These are phyloP conservation scores for Zapornia atra DNA, from an alignment of 2,113 vertebrate genomes.

Conservation along the genomic window DNA sequence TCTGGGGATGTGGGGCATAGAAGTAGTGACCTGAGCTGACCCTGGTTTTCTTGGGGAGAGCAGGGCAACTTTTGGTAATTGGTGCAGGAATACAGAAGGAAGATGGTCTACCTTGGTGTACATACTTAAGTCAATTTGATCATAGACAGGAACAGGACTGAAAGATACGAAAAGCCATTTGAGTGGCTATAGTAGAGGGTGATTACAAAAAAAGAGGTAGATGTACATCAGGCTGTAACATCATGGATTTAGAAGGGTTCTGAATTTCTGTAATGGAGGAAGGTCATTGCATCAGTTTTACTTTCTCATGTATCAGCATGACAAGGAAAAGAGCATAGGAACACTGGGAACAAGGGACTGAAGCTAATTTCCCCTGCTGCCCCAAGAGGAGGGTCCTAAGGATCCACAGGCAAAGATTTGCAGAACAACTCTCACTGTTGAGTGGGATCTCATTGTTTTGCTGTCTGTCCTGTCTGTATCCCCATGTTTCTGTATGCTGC, in stretches of 20 bases:
- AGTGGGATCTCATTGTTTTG: neutral
- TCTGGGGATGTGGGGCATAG: neutral
- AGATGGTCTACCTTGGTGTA: neutral
- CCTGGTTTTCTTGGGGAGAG: neutral
- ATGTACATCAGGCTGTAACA: neutral
- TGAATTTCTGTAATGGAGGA: neutral
- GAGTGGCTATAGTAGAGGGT: neutral
- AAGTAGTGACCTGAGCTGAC: neutral
- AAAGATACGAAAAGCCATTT: neutral
- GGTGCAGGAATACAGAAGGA: neutral
- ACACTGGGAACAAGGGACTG: neutral
- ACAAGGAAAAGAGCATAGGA: neutral
- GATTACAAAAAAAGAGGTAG: neutral
- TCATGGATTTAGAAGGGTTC: neutral
- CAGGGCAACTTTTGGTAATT: neutral
- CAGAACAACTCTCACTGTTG: neutral
- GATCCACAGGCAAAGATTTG: neutral
- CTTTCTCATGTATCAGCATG: neutral
- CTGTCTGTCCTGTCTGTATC: neutral
- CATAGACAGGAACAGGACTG: neutral
- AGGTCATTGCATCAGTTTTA: neutral
- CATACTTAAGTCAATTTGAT: neutral
- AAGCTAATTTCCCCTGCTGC: neutral
- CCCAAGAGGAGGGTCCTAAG: neutral
- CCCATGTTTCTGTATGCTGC: rapidly evolving